phyloP scores from a whole-genome alignment of 2,888 invertebrate species.

The Lasioglossum zephyrum region DNA sequence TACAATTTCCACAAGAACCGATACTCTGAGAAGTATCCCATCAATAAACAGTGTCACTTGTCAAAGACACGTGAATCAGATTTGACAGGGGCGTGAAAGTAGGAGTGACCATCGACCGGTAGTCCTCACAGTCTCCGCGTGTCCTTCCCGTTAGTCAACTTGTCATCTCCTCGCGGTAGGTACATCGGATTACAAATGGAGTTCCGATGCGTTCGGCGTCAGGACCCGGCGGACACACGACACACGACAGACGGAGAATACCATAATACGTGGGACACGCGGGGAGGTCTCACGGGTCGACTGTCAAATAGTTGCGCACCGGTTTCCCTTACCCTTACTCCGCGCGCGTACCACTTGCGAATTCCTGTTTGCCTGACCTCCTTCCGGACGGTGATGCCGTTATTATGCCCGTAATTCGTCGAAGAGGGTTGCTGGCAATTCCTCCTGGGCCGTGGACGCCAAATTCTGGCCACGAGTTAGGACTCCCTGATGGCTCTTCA shows the following conservation, averaged over 20 bases:
- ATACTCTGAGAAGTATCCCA: not conserved
- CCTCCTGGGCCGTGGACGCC: not conserved
- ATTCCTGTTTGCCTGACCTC: slow-evolving; percentile 8
- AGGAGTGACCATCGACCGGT: not conserved
- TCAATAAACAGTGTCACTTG: not conserved
- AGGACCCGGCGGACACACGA: slow-evolving; percentile 39
- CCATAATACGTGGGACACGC: slow-evolving; percentile 52
- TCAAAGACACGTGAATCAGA: not conserved
- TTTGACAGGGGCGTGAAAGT: not conserved
- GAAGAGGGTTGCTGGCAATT: slow-evolving; percentile 1
- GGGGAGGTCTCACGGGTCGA: slow-evolving; percentile 64
- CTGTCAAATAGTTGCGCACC: slow-evolving; percentile 61
- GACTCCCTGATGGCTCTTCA: slow-evolving; percentile 2
- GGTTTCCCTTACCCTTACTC: slow-evolving; percentile 50
- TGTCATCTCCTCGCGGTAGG: slow-evolving; percentile 43
- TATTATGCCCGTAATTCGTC: slow-evolving; percentile 31
- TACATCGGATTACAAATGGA: slow-evolving; percentile 65
- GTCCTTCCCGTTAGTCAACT: not conserved
- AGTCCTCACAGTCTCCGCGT: not conserved
- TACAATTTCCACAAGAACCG: not conserved
- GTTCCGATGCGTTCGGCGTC: slow-evolving; percentile 61
- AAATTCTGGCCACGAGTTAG: not conserved
- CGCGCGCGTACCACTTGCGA: slow-evolving; percentile 2
- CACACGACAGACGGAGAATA: slow-evolving; percentile 28
- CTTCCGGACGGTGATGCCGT: not conserved